Percentiles rank a stretch among this genome's conserved stretches.
These are phyloP conservation scores for Mastomys coucha DNA, from an alignment of 2,113 vertebrate species.

Conservation along the genomic window DNA sequence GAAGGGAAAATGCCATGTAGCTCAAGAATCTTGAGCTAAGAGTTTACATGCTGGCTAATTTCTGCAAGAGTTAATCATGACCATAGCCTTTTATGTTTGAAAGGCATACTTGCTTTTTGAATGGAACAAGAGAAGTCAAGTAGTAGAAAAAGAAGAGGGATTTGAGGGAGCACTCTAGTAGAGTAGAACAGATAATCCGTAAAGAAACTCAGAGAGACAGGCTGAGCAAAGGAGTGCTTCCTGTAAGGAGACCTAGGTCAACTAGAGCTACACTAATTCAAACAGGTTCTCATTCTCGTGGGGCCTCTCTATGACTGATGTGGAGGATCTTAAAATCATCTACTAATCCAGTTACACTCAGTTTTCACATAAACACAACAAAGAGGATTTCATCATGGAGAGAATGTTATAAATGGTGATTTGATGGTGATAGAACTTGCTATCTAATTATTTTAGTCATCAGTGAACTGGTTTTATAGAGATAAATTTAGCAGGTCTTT, in stretches of 20 bases:
- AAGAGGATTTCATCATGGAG: neutral
- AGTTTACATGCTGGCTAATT: neutral
- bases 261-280: neutral
- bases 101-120: neutral
- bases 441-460: slow-evolving; percentile 1
- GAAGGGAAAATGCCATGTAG: slow-evolving; percentile 18
- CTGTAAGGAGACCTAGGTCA: neutral
- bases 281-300: neutral
- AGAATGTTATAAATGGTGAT: neutral
- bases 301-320: neutral
- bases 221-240: too few species aligned
- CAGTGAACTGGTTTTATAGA: slow-evolving; percentile 19
- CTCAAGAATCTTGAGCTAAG: neutral
- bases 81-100: neutral
- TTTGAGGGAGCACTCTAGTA: neutral
- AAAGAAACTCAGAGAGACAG: neutral
- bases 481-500: neutral
- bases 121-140: neutral
- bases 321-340: neutral
- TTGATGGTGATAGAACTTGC: neutral
- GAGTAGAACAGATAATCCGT: neutral
- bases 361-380: neutral
- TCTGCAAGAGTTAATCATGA: neutral
- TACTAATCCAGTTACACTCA: neutral
- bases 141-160: neutral